Conservation (phyloP, 2,888 invertebrate species). For the Microplitis deprimator region DNA sequence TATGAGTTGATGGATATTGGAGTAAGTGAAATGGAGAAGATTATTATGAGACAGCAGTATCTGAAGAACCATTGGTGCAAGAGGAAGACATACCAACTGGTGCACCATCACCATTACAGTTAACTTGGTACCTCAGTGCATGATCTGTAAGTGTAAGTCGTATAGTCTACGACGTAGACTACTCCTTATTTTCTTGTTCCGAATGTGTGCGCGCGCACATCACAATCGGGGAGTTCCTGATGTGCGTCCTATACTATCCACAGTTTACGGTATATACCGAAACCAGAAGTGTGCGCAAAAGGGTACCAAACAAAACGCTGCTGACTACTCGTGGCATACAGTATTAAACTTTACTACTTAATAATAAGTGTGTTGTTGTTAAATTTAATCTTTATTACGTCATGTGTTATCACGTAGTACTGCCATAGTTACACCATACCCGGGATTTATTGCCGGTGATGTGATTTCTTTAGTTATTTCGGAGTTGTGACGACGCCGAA, state of each 20-base stretch:
- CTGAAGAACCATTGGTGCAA: neutral
- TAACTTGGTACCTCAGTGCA: neutral
- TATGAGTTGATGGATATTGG: neutral
- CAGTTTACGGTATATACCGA: conserved; percentile 28
- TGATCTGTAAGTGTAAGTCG: conserved; percentile 16
- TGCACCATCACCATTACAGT: neutral
- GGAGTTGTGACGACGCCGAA: too few relatives aligned
- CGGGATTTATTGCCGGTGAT: neutral
- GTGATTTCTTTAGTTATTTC: too few relatives aligned
- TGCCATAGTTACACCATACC: too few relatives aligned
- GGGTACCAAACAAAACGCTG: conserved; percentile 32
- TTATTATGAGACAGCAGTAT: neutral
- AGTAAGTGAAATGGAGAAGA: neutral
- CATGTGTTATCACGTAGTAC: neutral
- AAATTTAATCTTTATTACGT: too few relatives aligned
- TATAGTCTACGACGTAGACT: neutral
- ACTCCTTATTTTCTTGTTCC: neutral
- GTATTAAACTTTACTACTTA: neutral
- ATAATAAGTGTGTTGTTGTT: neutral
- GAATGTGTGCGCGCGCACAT: conserved; percentile 32
- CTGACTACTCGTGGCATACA: neutral
- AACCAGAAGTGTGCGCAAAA: conserved; percentile 30
- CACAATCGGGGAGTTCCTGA: conserved; percentile 24
- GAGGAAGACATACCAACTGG: neutral
- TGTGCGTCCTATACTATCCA: conserved; percentile 14